Base-by-base conservation (phyloP, 2,888 invertebrate genomes). In the Mactromeris polynyma region DNA sequence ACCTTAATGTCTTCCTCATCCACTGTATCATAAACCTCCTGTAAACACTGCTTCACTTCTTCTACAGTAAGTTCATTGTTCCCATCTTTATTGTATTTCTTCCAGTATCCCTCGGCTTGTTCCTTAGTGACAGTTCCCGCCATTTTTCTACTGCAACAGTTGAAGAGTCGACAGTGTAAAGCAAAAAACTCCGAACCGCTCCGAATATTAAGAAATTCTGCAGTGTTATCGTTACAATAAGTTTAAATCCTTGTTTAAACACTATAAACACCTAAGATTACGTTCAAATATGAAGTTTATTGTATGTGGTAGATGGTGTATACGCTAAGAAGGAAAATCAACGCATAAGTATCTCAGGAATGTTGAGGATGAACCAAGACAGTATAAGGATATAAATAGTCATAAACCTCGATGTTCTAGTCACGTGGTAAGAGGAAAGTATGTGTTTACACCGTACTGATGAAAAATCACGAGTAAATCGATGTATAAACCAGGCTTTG, bases 41-140 rank as follows among this genome's bases (percentile, higher is more conserved):
- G 42, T 11, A 92, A 81, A 77, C 87, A 89, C 38, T 82, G 46
- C 38, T 90, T 92, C 14, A 92, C 92, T 46, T 92, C 92, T 2
- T 92, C 92, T 17, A 88, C 90, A 19, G 90, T 90, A 19, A 92
- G 51, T 42, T 38, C 86, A 73, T 90, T 84, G 21, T 92, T 92
- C 4, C 89, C 89, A 81, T 92, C 92, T 77, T 81, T 90, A 42
- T 92, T 92, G 40, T 90, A 92, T 51, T 88, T 90, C n/a, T 87
- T 82, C 92, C 92, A 92, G 64, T 58, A 90, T 17, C 54, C 87
- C 31, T 90, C 92, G 2, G 92, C 92, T 38, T 92, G 86, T 36
- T 83, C 79, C 38, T 54, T 19, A 14, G 89, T 88, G 2, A 92
- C 86, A 9, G 51, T 79, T 26, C 86, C 88, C 81, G 91, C 90